A percentile compares a stretch with the other conserved stretches of the same genome.
Conservation (phyloP, 2,888 invertebrate species). For the Phalangium opilio region DNA sequence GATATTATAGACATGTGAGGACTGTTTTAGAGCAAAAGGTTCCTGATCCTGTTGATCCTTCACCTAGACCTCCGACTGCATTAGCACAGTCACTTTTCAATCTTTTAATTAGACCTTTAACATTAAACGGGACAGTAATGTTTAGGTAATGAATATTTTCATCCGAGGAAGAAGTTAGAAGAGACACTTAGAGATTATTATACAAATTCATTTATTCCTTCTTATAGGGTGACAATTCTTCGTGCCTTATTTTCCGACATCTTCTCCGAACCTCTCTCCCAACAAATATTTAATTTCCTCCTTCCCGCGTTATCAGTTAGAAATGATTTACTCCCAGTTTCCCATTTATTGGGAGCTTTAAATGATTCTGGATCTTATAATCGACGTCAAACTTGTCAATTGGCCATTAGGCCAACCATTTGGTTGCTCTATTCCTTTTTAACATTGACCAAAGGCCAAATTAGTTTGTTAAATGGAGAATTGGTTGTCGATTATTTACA, state of each 20-base stretch:
- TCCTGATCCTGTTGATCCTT: slow-evolving; percentile 51
- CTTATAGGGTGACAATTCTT: background rate
- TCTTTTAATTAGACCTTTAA: slow-evolving; percentile 57
- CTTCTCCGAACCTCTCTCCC: slow-evolving; percentile 47
- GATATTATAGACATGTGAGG: slow-evolving; percentile 58
- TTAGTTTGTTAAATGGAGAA: slow-evolving; percentile 6
- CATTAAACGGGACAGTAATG: no score
- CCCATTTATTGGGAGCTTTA: slow-evolving; percentile 9
- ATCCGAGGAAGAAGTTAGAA: slow-evolving; percentile 7
- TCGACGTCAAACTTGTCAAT: no score
- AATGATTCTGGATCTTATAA: no score
- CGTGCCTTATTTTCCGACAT: slow-evolving; percentile 33
- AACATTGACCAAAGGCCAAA: slow-evolving; percentile 34
- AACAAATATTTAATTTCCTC: slow-evolving; percentile 50
- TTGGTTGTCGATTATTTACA: slow-evolving; percentile 13
- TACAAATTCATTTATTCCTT: no score
- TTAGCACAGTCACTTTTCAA: slow-evolving; percentile 54
- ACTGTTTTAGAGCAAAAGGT: slow-evolving; percentile 48
- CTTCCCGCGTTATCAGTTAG: slow-evolving; percentile 48
- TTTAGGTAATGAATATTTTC: slow-evolving; percentile 5
- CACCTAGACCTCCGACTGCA: slow-evolving; percentile 52
- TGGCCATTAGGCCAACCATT: slow-evolving; percentile 28
- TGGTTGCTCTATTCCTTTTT: slow-evolving; percentile 54
- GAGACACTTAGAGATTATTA: no score
- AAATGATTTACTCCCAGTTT: slow-evolving; percentile 27